A percentile compares a stretch with the other conserved stretches of the same genome.
Evolutionary conservation across 2,797 vertebrate species (phyloP).

Genomic region (Clarias laeviceps): DNA sequence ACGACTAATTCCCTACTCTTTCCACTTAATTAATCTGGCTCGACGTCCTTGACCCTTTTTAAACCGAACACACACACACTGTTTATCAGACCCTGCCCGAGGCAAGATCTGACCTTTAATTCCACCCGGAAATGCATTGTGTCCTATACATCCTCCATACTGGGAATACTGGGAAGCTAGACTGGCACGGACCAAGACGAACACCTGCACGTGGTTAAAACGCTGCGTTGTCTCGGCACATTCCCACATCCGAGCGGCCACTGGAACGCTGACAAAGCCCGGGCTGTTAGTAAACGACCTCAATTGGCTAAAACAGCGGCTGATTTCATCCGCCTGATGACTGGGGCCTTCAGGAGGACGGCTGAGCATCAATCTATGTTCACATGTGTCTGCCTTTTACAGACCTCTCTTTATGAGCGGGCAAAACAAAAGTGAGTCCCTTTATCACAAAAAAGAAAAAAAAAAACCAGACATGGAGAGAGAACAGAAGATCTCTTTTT

Average conservation of each 20-base stretch:
- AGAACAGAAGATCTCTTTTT: conserved; percentile 40
- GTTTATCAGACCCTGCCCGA: conserved; percentile 16
- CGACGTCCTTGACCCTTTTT: conserved; percentile 4
- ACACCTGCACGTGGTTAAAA: conserved; percentile 51
- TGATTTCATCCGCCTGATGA: conserved; percentile 50
- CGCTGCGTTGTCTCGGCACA: conserved; percentile 41
- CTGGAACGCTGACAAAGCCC: conserved; percentile 47
- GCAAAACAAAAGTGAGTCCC: conserved; percentile 40
- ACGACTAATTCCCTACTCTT: background rate
- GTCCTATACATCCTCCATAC: conserved; percentile 34
- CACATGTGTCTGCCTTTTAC: conserved; percentile 46
- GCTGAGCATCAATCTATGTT: conserved; percentile 50
- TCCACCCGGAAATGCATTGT: background rate
- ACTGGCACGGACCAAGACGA: conserved; percentile 2
- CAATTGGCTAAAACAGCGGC: conserved; percentile 48
- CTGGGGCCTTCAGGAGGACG: conserved; percentile 43
- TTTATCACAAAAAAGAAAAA: conserved; percentile 34
- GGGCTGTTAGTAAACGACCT: conserved; percentile 54
- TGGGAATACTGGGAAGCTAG: conserved; percentile 35
- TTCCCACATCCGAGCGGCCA: conserved; percentile 32
- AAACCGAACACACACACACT: conserved; percentile 28
- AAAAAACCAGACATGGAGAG: conserved; percentile 15
- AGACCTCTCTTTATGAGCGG: conserved; percentile 50
- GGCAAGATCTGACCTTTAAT: conserved; percentile 19
- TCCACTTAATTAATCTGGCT: conserved; percentile 17